phyloP scores from a whole-genome alignment of 2,113 vertebrate species.

The Accipiter cooperii region DNA sequence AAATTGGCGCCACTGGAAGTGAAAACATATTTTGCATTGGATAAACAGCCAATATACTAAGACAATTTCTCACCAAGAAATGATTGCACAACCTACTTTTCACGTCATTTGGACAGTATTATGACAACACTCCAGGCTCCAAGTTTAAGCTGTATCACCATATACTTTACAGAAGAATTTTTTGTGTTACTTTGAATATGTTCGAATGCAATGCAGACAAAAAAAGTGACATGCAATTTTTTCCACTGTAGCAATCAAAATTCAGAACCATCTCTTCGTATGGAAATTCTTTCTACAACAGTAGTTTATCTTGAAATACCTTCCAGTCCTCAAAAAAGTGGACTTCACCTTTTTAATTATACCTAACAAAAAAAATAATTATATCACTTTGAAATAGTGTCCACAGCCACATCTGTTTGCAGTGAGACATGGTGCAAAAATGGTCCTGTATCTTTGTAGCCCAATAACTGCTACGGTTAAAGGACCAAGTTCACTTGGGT shows the following conservation, averaged over 20 bases:
- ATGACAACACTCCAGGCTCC: not conserved
- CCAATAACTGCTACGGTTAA: not conserved
- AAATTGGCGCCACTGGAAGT: not conserved
- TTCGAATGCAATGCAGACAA: too few relatives aligned
- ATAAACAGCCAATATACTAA: not conserved
- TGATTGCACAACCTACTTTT: not conserved
- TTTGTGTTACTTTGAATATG: not conserved
- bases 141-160: not conserved
- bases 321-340: not conserved
- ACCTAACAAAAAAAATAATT: not conserved
- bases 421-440: not conserved
- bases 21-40: not conserved
- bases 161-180: not conserved
- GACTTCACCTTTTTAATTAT: not conserved
- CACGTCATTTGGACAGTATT: not conserved
- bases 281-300: not conserved
- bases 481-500: not conserved
- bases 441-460: not conserved
- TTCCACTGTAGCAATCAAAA: not conserved
- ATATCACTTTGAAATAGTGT: accelerated
- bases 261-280: not conserved
- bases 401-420: not conserved
- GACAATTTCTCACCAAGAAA: not conserved
- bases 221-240: not conserved
- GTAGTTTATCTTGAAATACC: not conserved